Percentiles rank a stretch among this genome's conserved stretches.
Evolutionary conservation across 2,888 invertebrate genomes (phyloP).

Genomic region (Gortyna flavago): DNA sequence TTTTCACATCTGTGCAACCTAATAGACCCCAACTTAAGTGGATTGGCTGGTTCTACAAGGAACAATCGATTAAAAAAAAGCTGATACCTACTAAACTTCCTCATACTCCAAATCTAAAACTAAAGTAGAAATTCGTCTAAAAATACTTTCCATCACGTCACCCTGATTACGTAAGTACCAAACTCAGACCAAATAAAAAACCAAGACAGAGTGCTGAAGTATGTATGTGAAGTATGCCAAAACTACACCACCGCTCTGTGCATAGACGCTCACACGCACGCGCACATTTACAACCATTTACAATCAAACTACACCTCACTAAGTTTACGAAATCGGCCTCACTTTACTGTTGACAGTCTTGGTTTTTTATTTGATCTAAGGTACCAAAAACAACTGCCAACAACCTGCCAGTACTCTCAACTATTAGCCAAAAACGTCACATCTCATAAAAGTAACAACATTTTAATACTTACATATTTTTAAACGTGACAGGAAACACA

Average conservation of each 20-base stretch:
- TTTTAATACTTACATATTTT: constrained; percentile 61
- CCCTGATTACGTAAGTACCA: too few relatives aligned
- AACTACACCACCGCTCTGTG: too few relatives aligned
- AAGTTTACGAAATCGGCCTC: too few relatives aligned
- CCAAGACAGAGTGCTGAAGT: too few relatives aligned
- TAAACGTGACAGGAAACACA: constrained; percentile 54
- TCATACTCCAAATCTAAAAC: too few relatives aligned
- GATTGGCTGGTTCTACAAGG: neutral
- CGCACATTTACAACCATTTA: too few relatives aligned
- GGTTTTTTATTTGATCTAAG: too few relatives aligned
- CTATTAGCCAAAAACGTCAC: constrained; percentile 4
- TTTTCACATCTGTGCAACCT: neutral
- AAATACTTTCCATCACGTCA: neutral
- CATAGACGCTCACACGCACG: too few relatives aligned
- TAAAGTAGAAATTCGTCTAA: neutral
- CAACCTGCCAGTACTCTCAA: neutral
- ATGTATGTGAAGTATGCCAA: too few relatives aligned
- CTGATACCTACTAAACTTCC: neutral
- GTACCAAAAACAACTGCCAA: neutral
- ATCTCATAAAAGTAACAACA: constrained; percentile 27
- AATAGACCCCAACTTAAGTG: neutral
- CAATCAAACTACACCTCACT: too few relatives aligned
- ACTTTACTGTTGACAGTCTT: too few relatives aligned
- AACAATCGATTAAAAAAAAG: neutral
- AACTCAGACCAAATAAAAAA: too few relatives aligned